phyloP scores from a whole-genome alignment of 2,797 vertebrate genomes.

The Acanthis flammea region DNA sequence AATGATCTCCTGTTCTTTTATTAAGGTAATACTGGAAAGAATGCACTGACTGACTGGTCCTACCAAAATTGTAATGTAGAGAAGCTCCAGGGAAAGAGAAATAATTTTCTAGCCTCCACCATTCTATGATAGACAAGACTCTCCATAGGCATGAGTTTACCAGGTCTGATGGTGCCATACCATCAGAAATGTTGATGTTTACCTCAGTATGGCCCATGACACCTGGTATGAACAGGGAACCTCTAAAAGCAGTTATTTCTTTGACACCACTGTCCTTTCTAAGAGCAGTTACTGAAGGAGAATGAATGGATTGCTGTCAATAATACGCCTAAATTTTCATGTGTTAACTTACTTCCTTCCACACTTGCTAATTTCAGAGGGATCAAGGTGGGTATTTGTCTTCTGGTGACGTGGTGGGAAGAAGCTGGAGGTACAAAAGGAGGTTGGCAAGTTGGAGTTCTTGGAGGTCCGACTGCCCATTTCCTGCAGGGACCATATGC shows the following conservation, averaged over 20 bases:
- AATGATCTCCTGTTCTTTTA: neutral
- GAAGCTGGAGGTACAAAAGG: neutral
- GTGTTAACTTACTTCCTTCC: neutral
- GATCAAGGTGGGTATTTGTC: neutral
- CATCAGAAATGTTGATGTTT: neutral
- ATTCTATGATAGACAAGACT: neutral
- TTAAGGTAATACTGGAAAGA: neutral
- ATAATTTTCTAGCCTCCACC: neutral
- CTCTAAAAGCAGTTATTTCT: neutral
- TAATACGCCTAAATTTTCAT: neutral
- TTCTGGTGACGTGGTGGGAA: neutral
- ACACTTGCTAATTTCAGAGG: neutral
- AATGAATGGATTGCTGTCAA: neutral
- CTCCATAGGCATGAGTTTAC: neutral
- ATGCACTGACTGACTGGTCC: rapidly evolving
- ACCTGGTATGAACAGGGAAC: neutral
- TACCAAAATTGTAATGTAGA: neutral
- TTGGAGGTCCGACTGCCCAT: neutral
- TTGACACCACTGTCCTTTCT: neutral
- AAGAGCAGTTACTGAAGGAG: neutral
- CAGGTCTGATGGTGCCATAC: neutral
- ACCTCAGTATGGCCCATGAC: neutral
- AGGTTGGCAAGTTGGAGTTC: neutral
- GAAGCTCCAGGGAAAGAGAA: neutral
- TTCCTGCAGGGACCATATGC: neutral